Evolutionary conservation across 2,888 invertebrate genomes (phyloP), one percentile per base, ranked within the genome.

Genomic region (Drosophila cyrtoloma): DNA sequence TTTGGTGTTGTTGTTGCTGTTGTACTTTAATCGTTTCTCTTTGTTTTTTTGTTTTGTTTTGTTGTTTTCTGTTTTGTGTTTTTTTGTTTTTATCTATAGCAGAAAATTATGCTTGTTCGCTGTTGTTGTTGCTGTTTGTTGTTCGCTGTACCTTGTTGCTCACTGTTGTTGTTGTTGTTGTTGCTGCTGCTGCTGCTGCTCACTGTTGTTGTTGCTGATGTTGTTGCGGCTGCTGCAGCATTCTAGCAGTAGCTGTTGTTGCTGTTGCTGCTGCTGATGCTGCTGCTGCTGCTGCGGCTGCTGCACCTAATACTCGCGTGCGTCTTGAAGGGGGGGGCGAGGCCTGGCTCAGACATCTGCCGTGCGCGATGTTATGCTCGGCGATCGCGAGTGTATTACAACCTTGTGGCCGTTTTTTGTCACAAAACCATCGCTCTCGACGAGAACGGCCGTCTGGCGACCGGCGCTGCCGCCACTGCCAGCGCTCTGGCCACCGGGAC

Each of bases 331-430:
- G 96, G 95, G 95, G 96, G 95, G 95, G 95, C 94, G 95, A 95
- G 95, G 95, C 95, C 95, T 95, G 93, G 96, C 96, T 96, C 97
- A 97, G 94, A 97, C 97, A 94, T 97, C 97, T 92, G 96, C 96
- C 90, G 96, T 95, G 92, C 96, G 95, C 91, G 97, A 97, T 93
- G 97, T 96, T 94, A 96, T 95, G 94, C 96, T 97, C 93, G 97
- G 96, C 93, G 97, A 97, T 93, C 97, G 96, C 94, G 93, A 97
- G 94, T 97, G 97, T 94, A 97, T 96, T 94, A 98, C 97, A 94
- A 98, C 97, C 94, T 97, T 97, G 94, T 97, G 97, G 92, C 96
- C 97, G 94, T 97, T 97, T 95, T 96, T 97, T 91, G 96, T 97
- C 91, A 96, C 95, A 93, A 96, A 96, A 79, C 96, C 96, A 93